Evolutionary conservation across 2,888 invertebrate genomes (phyloP), one percentile per base, ranked within the genome.

Genomic region (Antheraea yamamai): DNA sequence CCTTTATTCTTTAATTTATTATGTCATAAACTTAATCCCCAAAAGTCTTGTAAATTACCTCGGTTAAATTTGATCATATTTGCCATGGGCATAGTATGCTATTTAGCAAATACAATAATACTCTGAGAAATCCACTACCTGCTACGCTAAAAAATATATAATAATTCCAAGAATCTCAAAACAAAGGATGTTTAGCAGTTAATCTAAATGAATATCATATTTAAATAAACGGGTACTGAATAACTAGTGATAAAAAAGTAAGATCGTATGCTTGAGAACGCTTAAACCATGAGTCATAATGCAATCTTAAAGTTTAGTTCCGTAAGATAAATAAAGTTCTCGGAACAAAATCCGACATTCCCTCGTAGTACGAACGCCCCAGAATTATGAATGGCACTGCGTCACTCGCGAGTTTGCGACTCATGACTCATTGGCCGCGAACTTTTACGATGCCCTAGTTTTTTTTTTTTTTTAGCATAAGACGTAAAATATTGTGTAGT

Each of bases 341-440:
- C 77, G 76, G 88, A 87, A 87, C 79, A 78, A 78, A 79, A 75
- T 74, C 79, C 77, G 76, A 77, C 80, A 79, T 79, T 81, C 80
- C 78, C 83, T 82, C 82, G 79, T 84, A 84, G 83, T 83, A 80
- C 79, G 76, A 76, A 75, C 77, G 75, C 71, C 23, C n/a, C 70
- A 20, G 73, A 71, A 77, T 82, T 80, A 85, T 87, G 86, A 87
- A 87, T 87, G 87, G 78, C 68, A 81, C 77, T 81, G 80, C 81
- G 84, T 87, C 88, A 87, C 75, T 78, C 30, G 72, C 87, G 87
- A 81, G 68, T 80, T 78, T 35, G 73, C 87, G 88, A 81, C 68
- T 80, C 79, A 79, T 72, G n/a, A 83, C 73, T 84, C 83, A 83
- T 76, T n/a, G 76, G 39, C 52, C 55, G 66, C 73, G 72, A 74